These are phyloP conservation scores for Philaenus spumarius DNA, from an alignment of 1,140 invertebrate genomes.

Conservation along the genomic window DNA sequence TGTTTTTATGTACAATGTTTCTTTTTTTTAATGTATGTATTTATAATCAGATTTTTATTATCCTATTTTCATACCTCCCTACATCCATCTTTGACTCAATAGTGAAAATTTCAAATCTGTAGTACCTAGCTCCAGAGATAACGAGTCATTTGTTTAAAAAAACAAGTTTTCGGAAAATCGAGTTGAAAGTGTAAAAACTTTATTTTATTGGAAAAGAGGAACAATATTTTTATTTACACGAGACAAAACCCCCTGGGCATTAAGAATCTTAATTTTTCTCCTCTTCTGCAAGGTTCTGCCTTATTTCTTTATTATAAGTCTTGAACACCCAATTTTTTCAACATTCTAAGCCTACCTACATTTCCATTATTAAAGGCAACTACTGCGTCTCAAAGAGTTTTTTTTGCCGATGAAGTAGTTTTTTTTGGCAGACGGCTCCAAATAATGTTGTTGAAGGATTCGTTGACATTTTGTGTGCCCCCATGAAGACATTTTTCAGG, in stretches of 20 bases:
- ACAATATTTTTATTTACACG: not conserved
- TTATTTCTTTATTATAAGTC: not conserved
- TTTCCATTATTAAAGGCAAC: constrained; percentile 13
- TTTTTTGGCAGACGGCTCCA: not conserved
- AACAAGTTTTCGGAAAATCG: not conserved
- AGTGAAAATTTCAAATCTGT: not conserved
- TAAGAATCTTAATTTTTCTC: not conserved
- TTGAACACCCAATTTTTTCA: not conserved
- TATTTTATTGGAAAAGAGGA: no score
- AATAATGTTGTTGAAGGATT: constrained; percentile 1
- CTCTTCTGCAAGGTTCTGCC: not conserved
- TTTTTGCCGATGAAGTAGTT: constrained; percentile 18
- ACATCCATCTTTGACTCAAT: no score
- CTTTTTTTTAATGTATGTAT: no score
- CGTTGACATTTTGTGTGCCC: not conserved
- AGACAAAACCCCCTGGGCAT: not conserved
- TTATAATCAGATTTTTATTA: no score
- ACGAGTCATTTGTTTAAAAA: not conserved
- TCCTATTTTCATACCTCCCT: no score
- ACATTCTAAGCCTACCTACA: not conserved
- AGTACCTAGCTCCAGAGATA: not conserved
- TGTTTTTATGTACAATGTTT: no score
- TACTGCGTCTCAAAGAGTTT: constrained; percentile 12
- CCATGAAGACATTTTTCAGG: constrained; percentile 7
- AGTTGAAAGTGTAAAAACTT: not conserved